These are phyloP conservation scores for Jacana jacana DNA, from an alignment of 2,113 vertebrate genomes.

Conservation along the genomic window DNA sequence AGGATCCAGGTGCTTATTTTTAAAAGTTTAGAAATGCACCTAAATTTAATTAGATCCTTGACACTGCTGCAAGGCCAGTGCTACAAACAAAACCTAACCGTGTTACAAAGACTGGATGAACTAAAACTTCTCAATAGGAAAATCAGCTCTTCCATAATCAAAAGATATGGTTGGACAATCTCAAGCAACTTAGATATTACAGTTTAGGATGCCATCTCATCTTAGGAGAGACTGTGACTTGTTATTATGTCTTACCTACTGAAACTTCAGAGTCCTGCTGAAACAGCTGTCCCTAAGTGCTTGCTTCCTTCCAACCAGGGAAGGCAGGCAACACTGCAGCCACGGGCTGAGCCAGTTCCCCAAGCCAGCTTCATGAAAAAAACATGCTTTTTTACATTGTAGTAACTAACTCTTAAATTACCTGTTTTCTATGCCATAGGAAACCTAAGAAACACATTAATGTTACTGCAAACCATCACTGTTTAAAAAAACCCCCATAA, in stretches of 20 bases:
- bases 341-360: not conserved
- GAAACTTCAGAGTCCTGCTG: not conserved
- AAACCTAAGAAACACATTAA: not conserved
- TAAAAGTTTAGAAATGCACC: not conserved
- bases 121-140: not conserved
- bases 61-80: not conserved
- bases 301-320: not conserved
- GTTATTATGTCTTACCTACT: not conserved
- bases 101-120: not conserved
- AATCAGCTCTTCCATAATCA: not conserved
- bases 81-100: not conserved
- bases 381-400: not conserved
- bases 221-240: not conserved
- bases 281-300: not conserved
- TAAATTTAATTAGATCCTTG: not conserved
- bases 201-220: not conserved
- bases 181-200: not conserved
- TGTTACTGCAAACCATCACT: not conserved
- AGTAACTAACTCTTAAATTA: not conserved
- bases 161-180: not conserved
- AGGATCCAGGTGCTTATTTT: not conserved
- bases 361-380: not conserved
- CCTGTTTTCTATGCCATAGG: not conserved
- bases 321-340: not conserved
- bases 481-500: accelerated